These are phyloP conservation scores for Stylophora pistillata DNA, from an alignment of 64 coral and sea anemone genomes.

Conservation along the genomic window DNA sequence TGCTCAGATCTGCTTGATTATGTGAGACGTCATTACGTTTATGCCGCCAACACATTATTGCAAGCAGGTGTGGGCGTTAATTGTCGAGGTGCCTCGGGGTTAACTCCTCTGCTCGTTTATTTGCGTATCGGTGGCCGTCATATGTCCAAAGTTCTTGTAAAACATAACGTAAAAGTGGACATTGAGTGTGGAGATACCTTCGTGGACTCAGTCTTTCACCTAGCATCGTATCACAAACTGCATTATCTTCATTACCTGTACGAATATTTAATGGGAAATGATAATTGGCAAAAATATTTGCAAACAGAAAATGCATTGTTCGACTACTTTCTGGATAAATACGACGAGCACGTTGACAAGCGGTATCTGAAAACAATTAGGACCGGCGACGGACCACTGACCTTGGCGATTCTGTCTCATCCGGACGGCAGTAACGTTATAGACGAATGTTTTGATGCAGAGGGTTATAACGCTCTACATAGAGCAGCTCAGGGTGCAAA, in stretches of 20 bases:
- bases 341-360: conserved; percentile 40
- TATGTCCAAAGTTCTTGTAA: conserved; percentile 79
- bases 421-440: conserved; percentile 38
- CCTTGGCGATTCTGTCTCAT: conserved; percentile 63
- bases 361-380: neutral
- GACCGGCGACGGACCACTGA: conserved; percentile 47
- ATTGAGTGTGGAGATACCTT: conserved; percentile 54
- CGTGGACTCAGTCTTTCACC: conserved; percentile 51
- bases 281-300: conserved; percentile 61
- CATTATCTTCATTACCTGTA: conserved; percentile 81
- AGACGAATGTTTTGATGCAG: conserved; percentile 69
- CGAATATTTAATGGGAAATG: conserved; percentile 24
- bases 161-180: conserved; percentile 33
- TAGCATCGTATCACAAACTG: conserved; percentile 75
- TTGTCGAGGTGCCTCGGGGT: conserved; percentile 21
- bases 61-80: conserved; percentile 27
- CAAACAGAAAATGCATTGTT: conserved; percentile 61
- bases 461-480: conserved; percentile 71
- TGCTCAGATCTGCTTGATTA: neutral
- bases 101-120: conserved; percentile 51
- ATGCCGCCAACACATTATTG: neutral
- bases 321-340: conserved; percentile 69
- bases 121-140: conserved; percentile 68
- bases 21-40: neutral
- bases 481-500: conserved; percentile 88